Evolutionary conservation across 1,140 invertebrate genomes (phyloP).

Genomic region (Aporrectodea caliginosa): DNA sequence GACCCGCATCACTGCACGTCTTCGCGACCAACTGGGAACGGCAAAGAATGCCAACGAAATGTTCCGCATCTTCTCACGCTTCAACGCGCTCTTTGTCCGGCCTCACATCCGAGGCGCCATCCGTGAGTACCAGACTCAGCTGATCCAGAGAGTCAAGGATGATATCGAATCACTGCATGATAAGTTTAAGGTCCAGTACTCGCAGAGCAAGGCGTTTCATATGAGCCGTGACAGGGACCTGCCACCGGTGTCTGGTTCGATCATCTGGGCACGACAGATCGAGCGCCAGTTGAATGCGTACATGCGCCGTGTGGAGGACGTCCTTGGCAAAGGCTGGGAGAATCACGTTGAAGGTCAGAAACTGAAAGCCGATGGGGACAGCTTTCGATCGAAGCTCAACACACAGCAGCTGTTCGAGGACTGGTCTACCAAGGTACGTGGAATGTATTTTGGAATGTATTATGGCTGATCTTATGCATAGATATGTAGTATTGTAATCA

Average conservation of each 20-base stretch:
- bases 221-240: conserved; percentile 83
- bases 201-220: conserved; percentile 76
- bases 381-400: conserved; percentile 90
- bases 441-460: background rate
- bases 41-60: conserved; percentile 99
- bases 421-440: conserved; percentile 32
- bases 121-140: conserved; percentile 96
- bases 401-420: conserved; percentile 62
- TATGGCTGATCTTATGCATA: no score
- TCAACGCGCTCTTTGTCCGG: conserved; percentile 96
- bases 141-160: conserved; percentile 98
- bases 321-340: conserved; percentile 97
- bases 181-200: conserved; percentile 95
- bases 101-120: conserved; percentile 98
- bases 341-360: conserved; percentile 98
- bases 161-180: conserved; percentile 97
- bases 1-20: conserved; percentile 89
- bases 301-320: conserved; percentile 92
- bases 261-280: conserved; percentile 98
- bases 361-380: conserved; percentile 94
- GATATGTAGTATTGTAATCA: no score
- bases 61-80: conserved; percentile 96
- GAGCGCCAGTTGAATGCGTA: conserved; percentile 96
- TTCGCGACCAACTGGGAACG: conserved; percentile 93
- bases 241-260: conserved; percentile 92